Evolutionary conservation across 2,113 vertebrate genomes (phyloP), one percentile per base, ranked within the genome.

Genomic region (Hepsetus odoe): DNA sequence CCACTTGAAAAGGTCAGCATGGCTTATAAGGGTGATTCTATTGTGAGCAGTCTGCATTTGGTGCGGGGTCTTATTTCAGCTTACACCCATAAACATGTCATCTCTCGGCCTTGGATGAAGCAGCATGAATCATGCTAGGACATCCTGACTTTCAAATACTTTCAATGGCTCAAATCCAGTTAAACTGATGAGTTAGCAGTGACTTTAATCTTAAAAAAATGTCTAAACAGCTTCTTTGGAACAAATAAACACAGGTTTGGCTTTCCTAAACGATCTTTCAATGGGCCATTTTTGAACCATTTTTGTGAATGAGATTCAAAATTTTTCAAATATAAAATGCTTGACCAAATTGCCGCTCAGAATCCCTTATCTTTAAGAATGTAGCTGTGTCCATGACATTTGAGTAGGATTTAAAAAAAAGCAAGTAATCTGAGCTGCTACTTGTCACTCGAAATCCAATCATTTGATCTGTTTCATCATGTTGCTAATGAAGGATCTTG

Each of bases 41-140:
- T 81, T 81, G 74, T 81, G 74, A 81, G 80, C 74, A 56, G 30
- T 30, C 55, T 68, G 69, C 79, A 67, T 80, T 74, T 59, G 38
- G 64, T 68, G 53, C 40, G 30, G n/a, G 38, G n/a, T 77, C 74
- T 72, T 59, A 38, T 77, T 82, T 82, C 68, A 77, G 74, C 58
- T 81, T 66, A 46, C 14, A 11, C 68, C 72, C 68, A 42, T 73
- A 77, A 82, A 77, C 32, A 80, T 80, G 74, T 77, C 80, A 59
- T 72, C 68, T 55, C 56, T 24, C 28, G 16, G 28, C 56, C 32
- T 49, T 61, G 56, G 35, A 81, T 76, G 49, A 18, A 20, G 32
- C 46, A 56, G 51, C 30, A 24, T 33, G 40, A 66, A 46, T 64
- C 32, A 56, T 42, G 24, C 12, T 44, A 30, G 14, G 46, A 56